Conservation (phyloP, 2,888 invertebrate species). For the Erebia palarica region DNA sequence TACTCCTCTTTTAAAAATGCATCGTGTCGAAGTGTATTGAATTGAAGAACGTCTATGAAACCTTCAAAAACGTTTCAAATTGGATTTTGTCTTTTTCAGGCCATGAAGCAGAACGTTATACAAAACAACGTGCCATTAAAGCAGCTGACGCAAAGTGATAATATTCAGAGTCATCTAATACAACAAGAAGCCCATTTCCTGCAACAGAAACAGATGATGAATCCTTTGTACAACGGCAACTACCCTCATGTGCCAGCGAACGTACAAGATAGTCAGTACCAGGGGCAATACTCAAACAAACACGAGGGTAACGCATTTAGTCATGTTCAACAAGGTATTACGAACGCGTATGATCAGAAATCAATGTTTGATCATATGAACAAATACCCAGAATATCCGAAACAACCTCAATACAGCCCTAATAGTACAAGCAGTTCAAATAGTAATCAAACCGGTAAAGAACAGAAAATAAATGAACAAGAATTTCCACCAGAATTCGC, state of each 20-base stretch:
- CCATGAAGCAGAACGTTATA: conserved; percentile 75
- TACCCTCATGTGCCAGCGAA: conserved; percentile 63
- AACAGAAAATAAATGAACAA: conserved; percentile 77
- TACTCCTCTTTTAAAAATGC: background rate
- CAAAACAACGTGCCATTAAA: conserved; percentile 81
- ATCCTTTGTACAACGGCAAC: conserved; percentile 72
- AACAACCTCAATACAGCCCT: conserved; percentile 82
- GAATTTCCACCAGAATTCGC: conserved; percentile 86
- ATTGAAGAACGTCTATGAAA: background rate
- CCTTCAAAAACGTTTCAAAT: background rate
- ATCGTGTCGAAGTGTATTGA: background rate
- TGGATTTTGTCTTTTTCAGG: conserved; percentile 50
- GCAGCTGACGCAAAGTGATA: conserved; percentile 76
- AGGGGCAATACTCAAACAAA: conserved; percentile 69
- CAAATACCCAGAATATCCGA: conserved; percentile 77
- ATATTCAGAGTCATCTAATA: conserved; percentile 73
- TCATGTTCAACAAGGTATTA: conserved; percentile 76
- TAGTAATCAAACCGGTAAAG: conserved; percentile 76
- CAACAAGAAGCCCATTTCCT: conserved; percentile 78
- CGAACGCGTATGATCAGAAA: conserved; percentile 76
- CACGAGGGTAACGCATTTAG: conserved; percentile 64
- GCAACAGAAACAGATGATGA: conserved; percentile 80
- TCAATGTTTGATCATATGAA: conserved; percentile 69
- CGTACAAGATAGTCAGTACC: conserved; percentile 68
- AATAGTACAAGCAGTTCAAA: conserved; percentile 79